phyloP scores from a whole-genome alignment of 2,113 vertebrate species.

The Mobula birostris region DNA sequence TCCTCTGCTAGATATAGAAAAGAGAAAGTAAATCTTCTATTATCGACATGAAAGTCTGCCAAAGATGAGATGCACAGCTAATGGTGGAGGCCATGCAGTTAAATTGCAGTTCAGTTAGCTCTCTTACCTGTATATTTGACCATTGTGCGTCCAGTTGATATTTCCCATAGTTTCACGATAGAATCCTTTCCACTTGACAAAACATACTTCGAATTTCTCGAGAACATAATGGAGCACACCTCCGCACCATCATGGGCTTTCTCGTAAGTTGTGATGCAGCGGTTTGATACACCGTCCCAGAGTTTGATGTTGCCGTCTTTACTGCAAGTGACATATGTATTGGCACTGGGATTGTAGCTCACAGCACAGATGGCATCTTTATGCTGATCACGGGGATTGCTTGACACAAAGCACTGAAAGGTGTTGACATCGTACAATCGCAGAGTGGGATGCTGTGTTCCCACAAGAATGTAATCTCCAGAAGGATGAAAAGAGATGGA shows the following conservation, averaged over 20 bases:
- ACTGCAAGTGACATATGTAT: slow-evolving; percentile 90
- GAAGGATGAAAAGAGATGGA: slow-evolving; percentile 96
- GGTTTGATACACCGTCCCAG: slow-evolving; percentile 95
- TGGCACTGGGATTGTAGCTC: slow-evolving; percentile 83
- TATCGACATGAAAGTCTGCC: not conserved
- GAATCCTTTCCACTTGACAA: slow-evolving; percentile 96
- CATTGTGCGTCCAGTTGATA: slow-evolving; percentile 86
- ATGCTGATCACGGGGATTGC: slow-evolving; percentile 93
- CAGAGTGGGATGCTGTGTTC: slow-evolving; percentile 90
- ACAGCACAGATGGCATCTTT: slow-evolving; percentile 90
- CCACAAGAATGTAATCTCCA: slow-evolving; percentile 89
- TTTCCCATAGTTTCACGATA: slow-evolving; percentile 95
- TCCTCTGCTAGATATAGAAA: not conserved
- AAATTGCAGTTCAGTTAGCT: not conserved
- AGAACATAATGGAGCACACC: slow-evolving; percentile 93
- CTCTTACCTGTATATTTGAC: slow-evolving; percentile 90
- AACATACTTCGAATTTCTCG: slow-evolving; percentile 96
- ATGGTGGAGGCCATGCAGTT: too few relatives aligned
- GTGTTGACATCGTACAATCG: slow-evolving; percentile 95
- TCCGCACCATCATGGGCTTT: slow-evolving; percentile 91
- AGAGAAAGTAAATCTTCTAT: not conserved
- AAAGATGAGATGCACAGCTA: not conserved
- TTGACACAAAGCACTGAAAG: slow-evolving; percentile 96
- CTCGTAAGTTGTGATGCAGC: slow-evolving; percentile 88
- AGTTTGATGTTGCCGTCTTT: slow-evolving; percentile 97